Evolutionary conservation across 2,797 vertebrate species (phyloP).

Genomic region (Melopsittacus undulatus): DNA sequence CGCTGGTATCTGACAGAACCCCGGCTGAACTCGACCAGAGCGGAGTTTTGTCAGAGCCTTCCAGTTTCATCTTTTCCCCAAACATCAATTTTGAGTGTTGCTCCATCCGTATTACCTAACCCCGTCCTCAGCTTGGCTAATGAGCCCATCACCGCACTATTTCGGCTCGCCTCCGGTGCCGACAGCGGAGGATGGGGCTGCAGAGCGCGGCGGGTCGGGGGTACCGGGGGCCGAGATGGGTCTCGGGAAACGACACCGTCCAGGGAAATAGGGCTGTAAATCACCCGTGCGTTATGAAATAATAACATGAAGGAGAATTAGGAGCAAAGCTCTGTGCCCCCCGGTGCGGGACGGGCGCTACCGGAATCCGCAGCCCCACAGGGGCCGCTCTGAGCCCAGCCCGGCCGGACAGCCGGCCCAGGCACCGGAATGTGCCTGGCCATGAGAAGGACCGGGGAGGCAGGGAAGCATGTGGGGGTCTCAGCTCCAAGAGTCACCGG

Average conservation of each 20-base stretch:
- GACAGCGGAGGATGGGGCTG: not conserved
- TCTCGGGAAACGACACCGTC: not conserved
- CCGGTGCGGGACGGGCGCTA: not conserved
- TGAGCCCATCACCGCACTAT: not conserved
- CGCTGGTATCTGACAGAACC: not conserved
- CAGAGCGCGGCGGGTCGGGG: not conserved
- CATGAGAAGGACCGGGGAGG: conserved; percentile 72
- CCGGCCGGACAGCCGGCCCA: not conserved
- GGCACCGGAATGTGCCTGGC: conserved; percentile 49
- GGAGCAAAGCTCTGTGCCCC: not conserved
- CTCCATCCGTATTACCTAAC: not conserved
- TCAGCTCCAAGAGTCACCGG: not conserved
- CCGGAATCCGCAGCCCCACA: not conserved
- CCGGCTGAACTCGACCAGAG: not conserved
- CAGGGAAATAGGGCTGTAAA: not conserved
- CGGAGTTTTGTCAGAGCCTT: not conserved
- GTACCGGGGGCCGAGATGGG: too few species aligned
- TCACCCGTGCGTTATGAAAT: not conserved
- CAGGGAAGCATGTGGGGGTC: not conserved
- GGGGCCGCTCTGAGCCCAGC: not conserved
- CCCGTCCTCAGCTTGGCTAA: not conserved
- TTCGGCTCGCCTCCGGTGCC: not conserved
- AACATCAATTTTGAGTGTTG: not conserved
- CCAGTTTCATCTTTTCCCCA: not conserved
- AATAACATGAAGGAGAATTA: not conserved